These are phyloP conservation scores for Triplophysa dalaica DNA, from an alignment of 2,113 vertebrate species.

Conservation along the genomic window DNA sequence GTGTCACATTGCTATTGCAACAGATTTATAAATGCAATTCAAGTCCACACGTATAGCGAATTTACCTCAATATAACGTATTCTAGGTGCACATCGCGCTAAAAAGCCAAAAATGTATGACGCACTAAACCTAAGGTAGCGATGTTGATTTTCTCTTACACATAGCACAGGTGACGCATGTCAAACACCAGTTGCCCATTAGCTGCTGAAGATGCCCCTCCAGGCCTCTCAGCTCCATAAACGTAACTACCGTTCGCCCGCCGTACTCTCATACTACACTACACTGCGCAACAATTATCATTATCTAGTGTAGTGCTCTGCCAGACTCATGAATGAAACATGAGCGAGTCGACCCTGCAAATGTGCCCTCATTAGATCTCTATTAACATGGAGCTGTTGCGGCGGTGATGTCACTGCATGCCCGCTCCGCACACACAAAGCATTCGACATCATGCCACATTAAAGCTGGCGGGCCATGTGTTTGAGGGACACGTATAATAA, in stretches of 20 bases:
- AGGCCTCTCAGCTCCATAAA: conserved; percentile 1
- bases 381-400: conserved; percentile 22
- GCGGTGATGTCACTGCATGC: conserved; percentile 4
- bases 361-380: conserved; percentile 18
- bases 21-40: too few species aligned
- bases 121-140: background rate
- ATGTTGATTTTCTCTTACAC: background rate
- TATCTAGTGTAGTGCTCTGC: conserved; percentile 12
- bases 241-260: background rate
- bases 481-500: background rate
- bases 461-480: conserved; percentile 6
- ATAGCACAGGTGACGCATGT: background rate
- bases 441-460: conserved; percentile 17
- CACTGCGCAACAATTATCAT: conserved; percentile 38
- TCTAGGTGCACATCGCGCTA: background rate
- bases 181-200: conserved; percentile 21
- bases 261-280: background rate
- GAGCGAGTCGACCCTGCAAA: conserved; percentile 15
- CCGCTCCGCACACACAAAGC: conserved; percentile 10
- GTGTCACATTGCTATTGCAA: too few species aligned
- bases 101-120: background rate
- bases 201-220: conserved; percentile 14
- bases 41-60: too few species aligned
- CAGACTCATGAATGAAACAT: conserved; percentile 46
- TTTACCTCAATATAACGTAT: too few species aligned